These are phyloP conservation scores for Sparidentex hasta DNA, from an alignment of 2,797 vertebrate species.

Conservation along the genomic window DNA sequence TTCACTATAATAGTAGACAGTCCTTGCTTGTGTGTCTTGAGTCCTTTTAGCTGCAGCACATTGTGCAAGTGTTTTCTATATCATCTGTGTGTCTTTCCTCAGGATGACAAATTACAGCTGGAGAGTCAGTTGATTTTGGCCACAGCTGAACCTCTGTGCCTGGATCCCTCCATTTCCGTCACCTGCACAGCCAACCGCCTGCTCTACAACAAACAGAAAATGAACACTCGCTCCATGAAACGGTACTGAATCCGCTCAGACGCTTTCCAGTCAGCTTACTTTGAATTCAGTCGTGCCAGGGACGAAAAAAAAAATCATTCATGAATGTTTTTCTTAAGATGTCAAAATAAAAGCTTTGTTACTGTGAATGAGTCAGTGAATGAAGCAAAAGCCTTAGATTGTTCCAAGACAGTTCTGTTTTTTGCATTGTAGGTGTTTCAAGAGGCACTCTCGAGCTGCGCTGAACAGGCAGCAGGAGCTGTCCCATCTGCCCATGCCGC, in stretches of 20 bases:
- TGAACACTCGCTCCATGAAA: constrained; percentile 98
- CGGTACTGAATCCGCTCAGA: constrained; percentile 80
- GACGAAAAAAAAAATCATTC: background rate
- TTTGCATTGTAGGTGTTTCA: constrained; percentile 89
- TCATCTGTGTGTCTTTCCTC: constrained; percentile 46
- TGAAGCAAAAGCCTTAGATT: constrained; percentile 2
- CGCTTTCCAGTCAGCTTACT: background rate
- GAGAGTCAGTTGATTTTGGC: constrained; percentile 98
- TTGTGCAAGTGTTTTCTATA: constrained; percentile 18
- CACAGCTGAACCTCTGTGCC: constrained; percentile 97
- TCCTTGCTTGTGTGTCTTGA: background rate
- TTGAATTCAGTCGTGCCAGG: background rate
- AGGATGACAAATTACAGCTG: constrained; percentile 98
- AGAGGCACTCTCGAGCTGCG: constrained; percentile 94
- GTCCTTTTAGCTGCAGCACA: background rate
- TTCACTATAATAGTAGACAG: background rate
- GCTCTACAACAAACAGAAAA: constrained; percentile 98
- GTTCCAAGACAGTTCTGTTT: background rate
- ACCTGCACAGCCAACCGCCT: constrained; percentile 96
- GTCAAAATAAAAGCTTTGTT: constrained; percentile 2
- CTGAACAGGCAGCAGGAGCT: constrained; percentile 96
- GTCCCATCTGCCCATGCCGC: constrained; percentile 91
- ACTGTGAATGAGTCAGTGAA: background rate
- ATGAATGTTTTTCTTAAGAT: background rate
- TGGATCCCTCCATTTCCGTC: constrained; percentile 97